Conservation (phyloP, 2,797 vertebrate species). For the Amazona ochrocephala region DNA sequence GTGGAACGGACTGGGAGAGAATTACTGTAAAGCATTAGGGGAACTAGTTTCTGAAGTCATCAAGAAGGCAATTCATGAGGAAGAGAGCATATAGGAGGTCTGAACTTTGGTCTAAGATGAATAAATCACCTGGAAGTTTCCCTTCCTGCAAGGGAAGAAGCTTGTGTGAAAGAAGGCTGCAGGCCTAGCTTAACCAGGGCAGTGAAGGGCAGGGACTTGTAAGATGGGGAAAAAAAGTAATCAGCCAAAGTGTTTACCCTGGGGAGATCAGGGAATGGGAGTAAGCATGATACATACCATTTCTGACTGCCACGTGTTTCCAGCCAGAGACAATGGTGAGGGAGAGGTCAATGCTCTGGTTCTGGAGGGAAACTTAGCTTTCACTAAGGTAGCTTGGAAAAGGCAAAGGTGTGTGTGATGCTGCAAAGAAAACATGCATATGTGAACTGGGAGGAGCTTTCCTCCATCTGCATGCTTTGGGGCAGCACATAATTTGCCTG, state of each 20-base stretch:
- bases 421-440: not conserved
- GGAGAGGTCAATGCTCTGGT: not conserved
- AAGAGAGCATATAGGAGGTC: not conserved
- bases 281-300: fast-evolving
- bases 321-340: fast-evolving
- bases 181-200: not conserved
- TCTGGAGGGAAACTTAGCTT: not conserved
- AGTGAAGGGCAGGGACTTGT: not conserved
- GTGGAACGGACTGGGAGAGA: not conserved
- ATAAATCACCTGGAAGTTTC: not conserved
- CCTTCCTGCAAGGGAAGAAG: not conserved
- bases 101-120: not conserved
- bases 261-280: not conserved
- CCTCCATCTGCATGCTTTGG: not conserved
- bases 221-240: not conserved
- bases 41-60: not conserved
- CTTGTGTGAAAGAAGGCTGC: not conserved
- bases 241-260: not conserved
- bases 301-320: not conserved
- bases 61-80: not conserved
- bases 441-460: not conserved
- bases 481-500: not conserved
- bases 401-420: not conserved
- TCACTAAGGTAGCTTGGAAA: not conserved
- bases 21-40: not conserved